Evolutionary conservation across 2,888 invertebrate genomes (phyloP).

Genomic region (Rhagophthalmus giganteus): DNA sequence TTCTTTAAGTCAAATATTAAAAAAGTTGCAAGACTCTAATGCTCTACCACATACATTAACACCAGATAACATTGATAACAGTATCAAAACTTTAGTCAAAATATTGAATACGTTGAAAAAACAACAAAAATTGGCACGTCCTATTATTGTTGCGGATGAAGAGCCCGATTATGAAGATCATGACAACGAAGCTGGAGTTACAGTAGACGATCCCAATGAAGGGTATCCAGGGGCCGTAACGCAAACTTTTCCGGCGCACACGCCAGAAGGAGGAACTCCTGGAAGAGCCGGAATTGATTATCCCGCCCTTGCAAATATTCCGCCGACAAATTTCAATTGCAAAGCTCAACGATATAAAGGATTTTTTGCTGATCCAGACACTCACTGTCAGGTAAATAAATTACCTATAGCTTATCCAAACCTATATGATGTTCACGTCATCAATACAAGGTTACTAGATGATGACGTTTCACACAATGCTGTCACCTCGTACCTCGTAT

Average conservation of each 20-base stretch:
- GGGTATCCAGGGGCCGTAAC: conserved; percentile 41
- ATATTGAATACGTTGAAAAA: conserved; percentile 72
- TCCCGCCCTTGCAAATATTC: conserved; percentile 75
- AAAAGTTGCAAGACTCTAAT: conserved; percentile 74
- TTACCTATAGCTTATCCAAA: background rate
- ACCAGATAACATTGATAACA: conserved; percentile 76
- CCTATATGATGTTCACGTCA: background rate
- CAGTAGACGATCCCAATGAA: conserved; percentile 36
- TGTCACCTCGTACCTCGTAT: no score
- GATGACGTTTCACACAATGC: no score
- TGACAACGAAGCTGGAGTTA: conserved; percentile 48
- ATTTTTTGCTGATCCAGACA: conserved; percentile 87
- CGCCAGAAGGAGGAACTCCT: conserved; percentile 63
- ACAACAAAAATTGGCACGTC: conserved; percentile 49
- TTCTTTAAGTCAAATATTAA: conserved; percentile 63
- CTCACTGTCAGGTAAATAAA: conserved; percentile 73
- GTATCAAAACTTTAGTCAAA: conserved; percentile 74
- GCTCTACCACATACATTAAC: conserved; percentile 76
- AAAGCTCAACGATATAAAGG: conserved; percentile 86
- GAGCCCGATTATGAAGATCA: conserved; percentile 34
- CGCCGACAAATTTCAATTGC: conserved; percentile 77
- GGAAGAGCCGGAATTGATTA: conserved; percentile 79
- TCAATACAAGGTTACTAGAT: no score
- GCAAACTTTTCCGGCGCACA: conserved; percentile 55
- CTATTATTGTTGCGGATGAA: conserved; percentile 52